Base-by-base conservation (phyloP, 30 jellyfish, hydroid and myxozoan species). In the Aurelia sp. region DNA sequence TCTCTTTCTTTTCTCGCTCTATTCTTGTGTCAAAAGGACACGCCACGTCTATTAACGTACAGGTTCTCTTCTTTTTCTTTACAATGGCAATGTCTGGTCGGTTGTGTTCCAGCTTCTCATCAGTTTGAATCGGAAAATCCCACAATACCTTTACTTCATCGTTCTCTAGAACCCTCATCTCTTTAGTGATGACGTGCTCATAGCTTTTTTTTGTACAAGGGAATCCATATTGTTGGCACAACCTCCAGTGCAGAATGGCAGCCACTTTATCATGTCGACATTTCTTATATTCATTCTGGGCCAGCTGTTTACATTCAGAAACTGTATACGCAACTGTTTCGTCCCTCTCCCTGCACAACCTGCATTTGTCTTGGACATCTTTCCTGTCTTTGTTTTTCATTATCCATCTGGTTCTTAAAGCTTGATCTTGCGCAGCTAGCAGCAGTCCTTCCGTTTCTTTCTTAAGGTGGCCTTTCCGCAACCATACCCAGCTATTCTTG, bases 311-410 rank as follows among this genome's bases (percentile, higher is more conserved):
- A 1, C 35, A 51, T 73, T 53, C 85, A 47, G 74, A 73, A 13
- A 50, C 71, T 44, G 50, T 53, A 73, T 73, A 76, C 71, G 40
- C 71, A 44, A 50, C 51, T 12, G 85, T 73, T 73, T 73, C 74
- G 71, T 73, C 85, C 16, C n/a, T 3, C 85, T 73, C 40, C 50
- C 85, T 76, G 47, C 85, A 73, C 71, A 47, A 53, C 59, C 85
- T 48, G 47, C 85, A 47, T 44, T 73, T 68, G 33, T 31, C 80
- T 8, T 68, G 57, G 22, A 22, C 80, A 8, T 22, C 80, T 68
- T 68, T 27, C 60, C 2, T 27, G 33, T 27, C 33, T 27, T 0
- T 27, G 33, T 27, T 27, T 27, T 68, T 13, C 35, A 21, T 64
- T 27, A 27, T 27, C 33, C 33, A 27, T 27, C 33, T 27, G 33